A percentile compares a stretch with the other conserved stretches of the same genome.
Conservation (phyloP, 2,797 vertebrate genomes). For the Cyprinodon diabolis region DNA sequence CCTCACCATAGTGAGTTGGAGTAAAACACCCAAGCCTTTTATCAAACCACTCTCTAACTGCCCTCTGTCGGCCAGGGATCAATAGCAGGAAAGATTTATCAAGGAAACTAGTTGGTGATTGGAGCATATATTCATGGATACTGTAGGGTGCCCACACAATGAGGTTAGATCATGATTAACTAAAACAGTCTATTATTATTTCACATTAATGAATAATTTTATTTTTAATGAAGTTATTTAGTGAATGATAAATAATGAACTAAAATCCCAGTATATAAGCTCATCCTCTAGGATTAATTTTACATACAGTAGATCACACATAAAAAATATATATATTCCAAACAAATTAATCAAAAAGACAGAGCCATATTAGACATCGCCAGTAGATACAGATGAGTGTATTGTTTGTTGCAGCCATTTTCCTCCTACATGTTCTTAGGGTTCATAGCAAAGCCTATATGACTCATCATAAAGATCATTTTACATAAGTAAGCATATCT, state of each 20-base stretch:
- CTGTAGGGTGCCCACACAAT: background rate
- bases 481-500: constrained; percentile 49
- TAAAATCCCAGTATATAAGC: background rate
- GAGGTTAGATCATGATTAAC: background rate
- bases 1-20: constrained; percentile 22
- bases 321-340: background rate
- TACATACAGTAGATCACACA: background rate
- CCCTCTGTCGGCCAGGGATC: constrained; percentile 56
- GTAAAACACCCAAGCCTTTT: constrained; percentile 59
- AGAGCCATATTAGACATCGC: constrained; percentile 1
- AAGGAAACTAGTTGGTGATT: constrained; percentile 32
- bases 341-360: constrained; percentile 4
- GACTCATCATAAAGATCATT: constrained; percentile 63
- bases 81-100: constrained; percentile 59
- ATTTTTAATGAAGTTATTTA: background rate
- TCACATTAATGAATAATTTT: background rate
- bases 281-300: background rate
- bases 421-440: constrained; percentile 57
- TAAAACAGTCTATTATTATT: background rate
- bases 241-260: background rate
- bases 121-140: constrained; percentile 31
- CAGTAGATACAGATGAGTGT: constrained; percentile 34
- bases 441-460: constrained; percentile 52
- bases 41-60: constrained; percentile 58
- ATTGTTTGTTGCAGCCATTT: constrained; percentile 44